Conservation (phyloP, 2,888 invertebrate species). For the Leptinotarsa juncta region DNA sequence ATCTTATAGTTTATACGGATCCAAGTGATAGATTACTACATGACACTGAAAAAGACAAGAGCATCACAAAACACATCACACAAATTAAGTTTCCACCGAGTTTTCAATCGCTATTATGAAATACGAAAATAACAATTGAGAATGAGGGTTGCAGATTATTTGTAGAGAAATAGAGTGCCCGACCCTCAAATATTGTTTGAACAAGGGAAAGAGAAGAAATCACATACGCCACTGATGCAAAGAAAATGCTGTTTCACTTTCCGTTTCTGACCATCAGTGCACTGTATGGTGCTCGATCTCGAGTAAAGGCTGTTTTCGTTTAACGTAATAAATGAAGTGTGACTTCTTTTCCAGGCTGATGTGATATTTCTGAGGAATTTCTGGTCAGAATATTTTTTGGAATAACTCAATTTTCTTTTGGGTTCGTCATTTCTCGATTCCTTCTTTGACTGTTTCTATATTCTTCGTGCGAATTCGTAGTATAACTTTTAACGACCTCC, state of each 20-base stretch:
- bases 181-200: no score
- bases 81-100: no score
- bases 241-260: background rate
- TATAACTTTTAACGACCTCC: background rate
- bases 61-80: no score
- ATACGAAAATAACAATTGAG: no score
- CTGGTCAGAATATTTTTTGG: background rate
- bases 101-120: no score
- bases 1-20: no score
- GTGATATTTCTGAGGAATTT: background rate
- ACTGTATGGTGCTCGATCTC: slow-evolving; percentile 1
- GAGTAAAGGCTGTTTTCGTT: background rate
- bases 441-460: background rate
- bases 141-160: no score
- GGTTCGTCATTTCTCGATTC: background rate
- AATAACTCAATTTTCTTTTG: slow-evolving; percentile 3
- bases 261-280: background rate
- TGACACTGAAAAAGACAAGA: no score
- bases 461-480: background rate
- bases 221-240: background rate
- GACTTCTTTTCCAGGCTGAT: background rate
- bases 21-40: no score
- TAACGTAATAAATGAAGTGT: slow-evolving; percentile 15
- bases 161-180: no score
- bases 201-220: background rate